These are phyloP conservation scores for Gerris lacustris DNA, from an alignment of 2,888 invertebrate genomes.

Conservation along the genomic window DNA sequence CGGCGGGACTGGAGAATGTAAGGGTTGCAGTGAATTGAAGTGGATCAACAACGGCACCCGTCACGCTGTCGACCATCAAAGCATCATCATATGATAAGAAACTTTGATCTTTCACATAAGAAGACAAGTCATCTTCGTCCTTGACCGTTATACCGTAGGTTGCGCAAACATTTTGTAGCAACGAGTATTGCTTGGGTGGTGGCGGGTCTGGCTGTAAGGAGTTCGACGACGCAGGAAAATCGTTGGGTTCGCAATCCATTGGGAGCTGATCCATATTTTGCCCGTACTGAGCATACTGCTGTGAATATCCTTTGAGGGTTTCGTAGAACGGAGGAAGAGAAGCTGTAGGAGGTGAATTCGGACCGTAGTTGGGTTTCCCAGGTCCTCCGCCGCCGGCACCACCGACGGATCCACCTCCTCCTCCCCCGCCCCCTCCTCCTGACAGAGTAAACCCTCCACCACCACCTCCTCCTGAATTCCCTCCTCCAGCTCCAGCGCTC, in stretches of 20 bases:
- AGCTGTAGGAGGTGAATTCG: conserved; percentile 75
- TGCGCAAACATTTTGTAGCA: conserved; percentile 62
- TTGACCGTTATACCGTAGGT: conserved; percentile 64
- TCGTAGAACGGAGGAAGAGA: conserved; percentile 82
- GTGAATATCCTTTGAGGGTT: conserved; percentile 59
- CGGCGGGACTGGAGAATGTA: conserved; percentile 64
- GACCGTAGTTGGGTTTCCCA: conserved; percentile 73
- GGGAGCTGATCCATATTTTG: conserved; percentile 54
- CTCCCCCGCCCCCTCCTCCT: conserved; percentile 45
- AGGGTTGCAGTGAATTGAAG: conserved; percentile 70
- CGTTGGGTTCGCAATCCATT: conserved; percentile 54
- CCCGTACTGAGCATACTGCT: conserved; percentile 43
- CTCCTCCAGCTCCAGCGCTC: conserved; percentile 36
- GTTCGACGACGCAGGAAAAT: conserved; percentile 31
- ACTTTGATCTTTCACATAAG: conserved; percentile 38
- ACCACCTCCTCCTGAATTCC: conserved; percentile 43
- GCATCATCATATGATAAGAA: conserved; percentile 43
- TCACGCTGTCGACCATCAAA: conserved; percentile 71
- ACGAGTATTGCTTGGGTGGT: conserved; percentile 57
- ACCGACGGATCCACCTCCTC: conserved; percentile 48
- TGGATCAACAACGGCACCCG: conserved; percentile 64
- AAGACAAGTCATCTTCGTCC: conserved; percentile 46
- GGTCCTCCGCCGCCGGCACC: conserved; percentile 56
- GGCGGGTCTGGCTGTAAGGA: conserved; percentile 29
- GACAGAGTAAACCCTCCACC: conserved; percentile 35